phyloP scores from a whole-genome alignment of 2,888 invertebrate species.

The Cheilosia scutellata region DNA sequence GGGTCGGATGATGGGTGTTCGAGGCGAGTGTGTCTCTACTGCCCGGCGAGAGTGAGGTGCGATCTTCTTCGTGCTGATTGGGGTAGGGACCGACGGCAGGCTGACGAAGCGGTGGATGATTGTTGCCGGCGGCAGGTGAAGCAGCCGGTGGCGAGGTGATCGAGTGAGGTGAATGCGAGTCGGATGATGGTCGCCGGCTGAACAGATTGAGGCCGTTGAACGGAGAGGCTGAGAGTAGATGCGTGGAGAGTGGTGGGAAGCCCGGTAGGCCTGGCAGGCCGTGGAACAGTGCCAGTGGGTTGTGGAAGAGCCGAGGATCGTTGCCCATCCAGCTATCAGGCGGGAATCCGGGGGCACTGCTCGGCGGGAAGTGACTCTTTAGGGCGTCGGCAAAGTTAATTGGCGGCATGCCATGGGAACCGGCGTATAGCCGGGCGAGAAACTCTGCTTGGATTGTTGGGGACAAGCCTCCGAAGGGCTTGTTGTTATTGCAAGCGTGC shows the following conservation, averaged over 20 bases:
- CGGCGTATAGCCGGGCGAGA: constrained; percentile 91
- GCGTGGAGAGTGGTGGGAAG: constrained; percentile 85
- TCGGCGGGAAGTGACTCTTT: constrained; percentile 83
- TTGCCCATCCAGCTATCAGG: constrained; percentile 79
- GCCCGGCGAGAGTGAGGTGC: constrained; percentile 73
- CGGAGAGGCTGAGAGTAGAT: constrained; percentile 81
- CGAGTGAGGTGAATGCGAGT: constrained; percentile 85
- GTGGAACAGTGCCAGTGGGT: constrained; percentile 86
- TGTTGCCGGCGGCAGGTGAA: constrained; percentile 65
- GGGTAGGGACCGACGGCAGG: constrained; percentile 50
- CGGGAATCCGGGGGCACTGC: constrained; percentile 71
- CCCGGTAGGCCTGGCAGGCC: constrained; percentile 86
- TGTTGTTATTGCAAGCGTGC: constrained; percentile 78
- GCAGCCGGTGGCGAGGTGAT: constrained; percentile 83
- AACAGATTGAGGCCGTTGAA: constrained; percentile 83
- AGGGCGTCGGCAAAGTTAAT: constrained; percentile 87
- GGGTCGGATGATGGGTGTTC: constrained; percentile 78
- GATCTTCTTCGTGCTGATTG: constrained; percentile 71
- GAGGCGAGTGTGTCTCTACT: constrained; percentile 61
- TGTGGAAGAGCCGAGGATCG: constrained; percentile 84
- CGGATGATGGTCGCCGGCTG: constrained; percentile 84
- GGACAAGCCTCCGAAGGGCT: constrained; percentile 79
- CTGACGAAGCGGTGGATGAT: constrained; percentile 66
- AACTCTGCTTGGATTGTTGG: constrained; percentile 91
- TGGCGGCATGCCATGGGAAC: constrained; percentile 87